These are phyloP conservation scores for Enteromius trimaculatus DNA, from an alignment of 2,797 vertebrate species.

Conservation along the genomic window DNA sequence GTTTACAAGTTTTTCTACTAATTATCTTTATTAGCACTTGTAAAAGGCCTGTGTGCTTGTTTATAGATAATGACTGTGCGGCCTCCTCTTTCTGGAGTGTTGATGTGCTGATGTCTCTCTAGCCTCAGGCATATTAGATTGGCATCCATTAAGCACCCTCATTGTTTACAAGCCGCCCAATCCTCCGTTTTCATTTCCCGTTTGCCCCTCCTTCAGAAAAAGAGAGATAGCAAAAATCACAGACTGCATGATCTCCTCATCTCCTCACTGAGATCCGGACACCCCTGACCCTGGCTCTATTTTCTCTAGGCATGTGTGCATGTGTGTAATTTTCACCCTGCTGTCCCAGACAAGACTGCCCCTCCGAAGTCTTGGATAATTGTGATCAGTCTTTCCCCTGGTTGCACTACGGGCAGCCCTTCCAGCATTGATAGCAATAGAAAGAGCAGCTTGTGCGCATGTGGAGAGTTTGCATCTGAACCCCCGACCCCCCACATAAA, in stretches of 20 bases:
- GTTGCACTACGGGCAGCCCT: conserved; percentile 38
- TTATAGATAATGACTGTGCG: conserved; percentile 66
- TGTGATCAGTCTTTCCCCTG: conserved; percentile 48
- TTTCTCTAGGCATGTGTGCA: conserved; percentile 83
- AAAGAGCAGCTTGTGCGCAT: conserved; percentile 1
- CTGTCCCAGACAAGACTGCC: conserved; percentile 63
- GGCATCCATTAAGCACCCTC: conserved; percentile 72
- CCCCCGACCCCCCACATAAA: conserved; percentile 27
- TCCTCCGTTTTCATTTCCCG: conserved; percentile 39
- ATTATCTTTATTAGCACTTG: conserved; percentile 68
- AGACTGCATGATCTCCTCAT: conserved; percentile 60
- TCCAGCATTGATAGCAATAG: conserved; percentile 26
- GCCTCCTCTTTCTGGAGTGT: conserved; percentile 71
- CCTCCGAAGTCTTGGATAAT: conserved; percentile 45
- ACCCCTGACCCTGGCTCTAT: conserved; percentile 75
- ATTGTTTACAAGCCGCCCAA: conserved; percentile 70
- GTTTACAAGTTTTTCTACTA: conserved; percentile 66
- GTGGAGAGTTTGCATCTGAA: conserved; percentile 22
- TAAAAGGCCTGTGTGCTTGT: conserved; percentile 68
- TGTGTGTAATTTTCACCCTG: conserved; percentile 88
- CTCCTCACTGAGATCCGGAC: conserved; percentile 67
- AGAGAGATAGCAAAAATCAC: conserved; percentile 64
- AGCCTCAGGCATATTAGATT: conserved; percentile 69
- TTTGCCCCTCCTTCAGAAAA: conserved; percentile 53
- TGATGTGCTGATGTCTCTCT: conserved; percentile 71